These are phyloP conservation scores for Blera fallax DNA, from an alignment of 2,888 invertebrate species.

Conservation along the genomic window DNA sequence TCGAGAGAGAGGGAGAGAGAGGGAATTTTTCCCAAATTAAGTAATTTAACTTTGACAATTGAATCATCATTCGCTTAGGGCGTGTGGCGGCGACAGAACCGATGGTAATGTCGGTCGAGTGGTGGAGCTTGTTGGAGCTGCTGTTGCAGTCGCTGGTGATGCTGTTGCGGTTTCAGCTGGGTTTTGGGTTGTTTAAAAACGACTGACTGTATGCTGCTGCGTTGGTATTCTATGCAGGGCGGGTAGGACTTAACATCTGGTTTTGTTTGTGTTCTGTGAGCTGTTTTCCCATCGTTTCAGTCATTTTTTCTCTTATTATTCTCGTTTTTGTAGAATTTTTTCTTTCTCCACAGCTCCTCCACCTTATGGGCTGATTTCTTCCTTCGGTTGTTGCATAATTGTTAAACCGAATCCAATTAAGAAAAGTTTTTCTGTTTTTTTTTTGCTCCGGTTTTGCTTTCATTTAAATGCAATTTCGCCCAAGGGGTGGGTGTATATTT, in stretches of 20 bases:
- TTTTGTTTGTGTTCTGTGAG: conserved; percentile 54
- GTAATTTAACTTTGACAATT: conserved; percentile 73
- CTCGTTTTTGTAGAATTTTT: not conserved
- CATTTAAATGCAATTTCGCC: conserved; percentile 56
- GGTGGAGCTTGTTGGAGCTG: conserved; percentile 55
- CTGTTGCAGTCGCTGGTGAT: conserved; percentile 44
- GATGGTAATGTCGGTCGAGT: conserved; percentile 56
- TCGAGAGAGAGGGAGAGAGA: not conserved
- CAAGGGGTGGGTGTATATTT: not conserved
- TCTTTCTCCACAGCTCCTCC: not conserved
- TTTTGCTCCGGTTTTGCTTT: conserved; percentile 32
- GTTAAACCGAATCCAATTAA: conserved; percentile 69
- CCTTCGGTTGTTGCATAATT: conserved; percentile 67
- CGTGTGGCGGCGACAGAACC: conserved; percentile 30
- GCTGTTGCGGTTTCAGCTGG: conserved; percentile 2
- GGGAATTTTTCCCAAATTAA: conserved; percentile 46
- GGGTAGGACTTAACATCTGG: conserved; percentile 61
- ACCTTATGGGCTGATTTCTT: conserved; percentile 33
- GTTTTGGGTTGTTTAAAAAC: not conserved
- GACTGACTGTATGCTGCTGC: not conserved
- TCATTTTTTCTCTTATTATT: conserved; percentile 20
- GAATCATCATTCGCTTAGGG: conserved; percentile 63
- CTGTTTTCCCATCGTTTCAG: conserved; percentile 42
- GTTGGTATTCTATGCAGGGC: conserved; percentile 30
- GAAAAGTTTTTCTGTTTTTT: conserved; percentile 31